Percentiles rank a stretch among this genome's conserved stretches.
Conservation (phyloP, 2,888 invertebrate genomes). For the Epistrophella euchroma region DNA sequence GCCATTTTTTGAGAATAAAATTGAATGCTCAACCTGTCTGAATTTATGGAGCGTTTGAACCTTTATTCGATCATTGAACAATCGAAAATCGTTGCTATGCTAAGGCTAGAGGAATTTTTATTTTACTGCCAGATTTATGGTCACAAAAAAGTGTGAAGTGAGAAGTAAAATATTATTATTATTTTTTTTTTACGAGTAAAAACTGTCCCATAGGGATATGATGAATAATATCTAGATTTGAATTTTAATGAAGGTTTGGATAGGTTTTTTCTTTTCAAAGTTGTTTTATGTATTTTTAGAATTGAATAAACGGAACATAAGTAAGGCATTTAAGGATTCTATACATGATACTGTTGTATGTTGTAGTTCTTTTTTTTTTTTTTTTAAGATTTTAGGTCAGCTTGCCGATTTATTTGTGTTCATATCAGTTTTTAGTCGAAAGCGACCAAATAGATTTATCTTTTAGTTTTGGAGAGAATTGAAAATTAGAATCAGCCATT, state of each 20-base stretch:
- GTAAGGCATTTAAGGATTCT: not conserved
- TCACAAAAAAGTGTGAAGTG: slow-evolving; percentile 19
- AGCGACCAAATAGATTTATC: too few species aligned
- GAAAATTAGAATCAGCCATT: too few species aligned
- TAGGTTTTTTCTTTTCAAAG: not conserved
- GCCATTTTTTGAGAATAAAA: slow-evolving; percentile 38
- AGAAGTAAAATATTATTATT: slow-evolving; percentile 19
- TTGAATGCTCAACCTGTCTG: slow-evolving; percentile 55
- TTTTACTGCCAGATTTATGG: slow-evolving; percentile 18
- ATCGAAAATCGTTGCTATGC: slow-evolving; percentile 15
- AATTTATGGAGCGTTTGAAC: slow-evolving; percentile 38
- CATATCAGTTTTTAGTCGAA: too few species aligned
- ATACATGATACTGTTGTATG: too few species aligned
- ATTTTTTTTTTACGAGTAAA: not conserved
- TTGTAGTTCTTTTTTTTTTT: too few species aligned
- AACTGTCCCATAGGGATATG: not conserved
- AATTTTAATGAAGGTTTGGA: slow-evolving; percentile 1
- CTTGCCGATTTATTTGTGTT: too few species aligned
- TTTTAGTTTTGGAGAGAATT: too few species aligned
- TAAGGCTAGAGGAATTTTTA: not conserved
- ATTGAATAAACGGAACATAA: not conserved
- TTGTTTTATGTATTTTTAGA: not conserved
- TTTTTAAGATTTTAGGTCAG: too few species aligned
- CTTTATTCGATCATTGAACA: slow-evolving; percentile 58
- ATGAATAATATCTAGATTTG: not conserved